A percentile compares a stretch with the other conserved stretches of the same genome.
These are phyloP conservation scores for Drosophila meridionalis DNA, from an alignment of 2,888 invertebrate genomes.

Conservation along the genomic window DNA sequence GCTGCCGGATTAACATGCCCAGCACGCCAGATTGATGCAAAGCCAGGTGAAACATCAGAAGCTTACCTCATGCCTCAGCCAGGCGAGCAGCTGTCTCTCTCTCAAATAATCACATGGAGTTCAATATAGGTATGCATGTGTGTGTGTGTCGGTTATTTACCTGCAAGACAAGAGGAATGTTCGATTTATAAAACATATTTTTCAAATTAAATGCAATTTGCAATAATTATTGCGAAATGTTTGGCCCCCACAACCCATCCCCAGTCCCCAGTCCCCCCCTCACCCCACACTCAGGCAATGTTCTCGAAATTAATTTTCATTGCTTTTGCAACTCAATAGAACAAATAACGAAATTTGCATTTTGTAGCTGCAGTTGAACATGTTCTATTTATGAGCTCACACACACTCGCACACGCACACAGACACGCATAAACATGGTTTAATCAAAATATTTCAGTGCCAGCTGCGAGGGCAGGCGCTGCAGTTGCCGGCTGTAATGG, in stretches of 20 bases:
- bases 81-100: background rate
- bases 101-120: background rate
- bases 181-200: conserved; percentile 24
- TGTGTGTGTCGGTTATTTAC: conserved; percentile 34
- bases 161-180: conserved; percentile 50
- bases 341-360: conserved; percentile 12
- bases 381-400: conserved; percentile 5
- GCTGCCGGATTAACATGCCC: background rate
- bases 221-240: background rate
- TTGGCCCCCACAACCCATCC: background rate
- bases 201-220: conserved; percentile 19
- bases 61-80: conserved; percentile 21
- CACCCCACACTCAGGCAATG: background rate
- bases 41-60: conserved; percentile 3
- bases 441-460: conserved; percentile 20
- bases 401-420: background rate
- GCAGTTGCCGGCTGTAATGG: background rate
- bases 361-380: conserved; percentile 1
- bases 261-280: too few species aligned
- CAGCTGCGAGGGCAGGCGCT: background rate
- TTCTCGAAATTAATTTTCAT: conserved; percentile 15
- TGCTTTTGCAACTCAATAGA: background rate
- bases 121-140: background rate
- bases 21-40: conserved; percentile 8
- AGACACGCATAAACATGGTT: background rate